These are phyloP conservation scores for Nemopilema nomurai DNA, from an alignment of 30 jellyfish, hydroid and myxozoan species.

Conservation along the genomic window DNA sequence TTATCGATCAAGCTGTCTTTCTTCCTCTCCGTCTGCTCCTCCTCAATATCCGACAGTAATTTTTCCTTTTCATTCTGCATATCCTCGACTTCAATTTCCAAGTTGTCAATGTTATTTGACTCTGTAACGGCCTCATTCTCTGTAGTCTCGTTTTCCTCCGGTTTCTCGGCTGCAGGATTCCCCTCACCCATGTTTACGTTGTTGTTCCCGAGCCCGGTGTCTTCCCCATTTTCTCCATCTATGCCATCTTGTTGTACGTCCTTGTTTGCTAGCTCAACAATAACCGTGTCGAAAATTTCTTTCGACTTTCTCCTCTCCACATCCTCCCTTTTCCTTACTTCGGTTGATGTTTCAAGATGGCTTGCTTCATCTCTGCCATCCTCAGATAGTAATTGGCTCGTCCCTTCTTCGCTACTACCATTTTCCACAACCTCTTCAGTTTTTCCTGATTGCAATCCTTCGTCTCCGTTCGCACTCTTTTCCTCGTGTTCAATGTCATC, in stretches of 20 bases:
- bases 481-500: background rate
- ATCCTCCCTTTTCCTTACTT: constrained; percentile 23
- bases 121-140: background rate
- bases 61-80: constrained; percentile 1
- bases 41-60: background rate
- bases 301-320: constrained; percentile 47
- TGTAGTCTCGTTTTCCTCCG: background rate
- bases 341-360: constrained; percentile 16
- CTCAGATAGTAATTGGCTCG: background rate
- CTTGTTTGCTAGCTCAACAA: constrained; percentile 35
- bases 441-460: background rate
- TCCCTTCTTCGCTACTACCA: background rate
- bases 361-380: background rate
- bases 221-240: constrained; percentile 5
- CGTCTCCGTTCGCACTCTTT: background rate
- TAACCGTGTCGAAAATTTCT: constrained; percentile 57
- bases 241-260: background rate
- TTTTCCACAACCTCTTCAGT: constrained; percentile 7
- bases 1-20: background rate
- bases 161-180: background rate
- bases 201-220: background rate
- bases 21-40: background rate
- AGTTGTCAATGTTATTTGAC: background rate
- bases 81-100: background rate
- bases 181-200: background rate